Percentiles rank a stretch among this genome's conserved stretches.
These are phyloP conservation scores for Malaclemys terrapin DNA, from an alignment of 2,113 vertebrate species.

Conservation along the genomic window DNA sequence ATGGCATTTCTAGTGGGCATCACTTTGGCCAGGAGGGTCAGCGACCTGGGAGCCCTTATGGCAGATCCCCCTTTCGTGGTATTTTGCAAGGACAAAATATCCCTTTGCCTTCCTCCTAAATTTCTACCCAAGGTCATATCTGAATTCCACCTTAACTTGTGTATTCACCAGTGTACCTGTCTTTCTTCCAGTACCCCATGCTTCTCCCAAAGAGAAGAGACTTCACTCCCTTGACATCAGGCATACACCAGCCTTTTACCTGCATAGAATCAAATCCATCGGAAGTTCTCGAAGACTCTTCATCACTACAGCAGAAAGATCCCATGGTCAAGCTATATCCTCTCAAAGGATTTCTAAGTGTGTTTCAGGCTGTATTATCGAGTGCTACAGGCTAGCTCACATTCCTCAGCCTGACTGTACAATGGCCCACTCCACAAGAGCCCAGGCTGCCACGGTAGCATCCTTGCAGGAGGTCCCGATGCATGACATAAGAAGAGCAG, in stretches of 20 bases:
- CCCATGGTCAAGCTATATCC: neutral
- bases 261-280: neutral
- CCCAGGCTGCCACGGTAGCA: neutral
- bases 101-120: neutral
- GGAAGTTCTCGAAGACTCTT: neutral
- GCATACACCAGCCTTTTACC: too few species aligned
- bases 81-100: neutral
- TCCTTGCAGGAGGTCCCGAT: neutral
- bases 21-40: neutral
- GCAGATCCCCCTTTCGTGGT: neutral
- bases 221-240: neutral
- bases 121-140: neutral
- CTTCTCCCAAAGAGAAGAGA: neutral
- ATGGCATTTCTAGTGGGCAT: neutral
- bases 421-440: neutral
- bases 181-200: neutral
- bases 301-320: neutral
- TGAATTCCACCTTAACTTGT: neutral
- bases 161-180: neutral
- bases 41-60: neutral
- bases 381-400: neutral
- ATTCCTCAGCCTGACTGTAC: neutral
- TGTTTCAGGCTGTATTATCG: neutral
- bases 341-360: neutral
- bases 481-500: neutral